Conservation (phyloP, 2,888 invertebrate species). For the Drosophila crucigera region DNA sequence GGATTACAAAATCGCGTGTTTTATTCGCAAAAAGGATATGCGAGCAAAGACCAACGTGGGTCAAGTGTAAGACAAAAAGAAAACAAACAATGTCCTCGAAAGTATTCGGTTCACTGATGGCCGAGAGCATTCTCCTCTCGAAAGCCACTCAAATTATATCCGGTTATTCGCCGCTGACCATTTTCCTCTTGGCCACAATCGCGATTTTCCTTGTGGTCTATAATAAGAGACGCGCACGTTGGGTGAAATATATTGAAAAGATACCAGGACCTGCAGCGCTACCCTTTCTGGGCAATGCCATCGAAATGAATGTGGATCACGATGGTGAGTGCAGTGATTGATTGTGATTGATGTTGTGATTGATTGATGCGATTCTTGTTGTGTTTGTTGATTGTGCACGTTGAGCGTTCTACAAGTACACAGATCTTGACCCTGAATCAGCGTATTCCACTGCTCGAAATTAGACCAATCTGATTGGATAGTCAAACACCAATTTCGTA, state of each 20-base stretch:
- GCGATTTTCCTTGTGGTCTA: slow-evolving; percentile 80
- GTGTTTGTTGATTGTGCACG: slow-evolving; percentile 6
- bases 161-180: slow-evolving; percentile 84
- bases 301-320: slow-evolving; percentile 87
- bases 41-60: slow-evolving; percentile 1
- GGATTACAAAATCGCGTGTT: slow-evolving; percentile 19
- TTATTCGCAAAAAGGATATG: slow-evolving; percentile 37
- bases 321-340: slow-evolving; percentile 85
- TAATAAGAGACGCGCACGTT: slow-evolving; percentile 83
- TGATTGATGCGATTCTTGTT: slow-evolving; percentile 2
- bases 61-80: slow-evolving; percentile 13
- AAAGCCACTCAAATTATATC: slow-evolving; percentile 78
- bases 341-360: background rate
- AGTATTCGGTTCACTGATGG: slow-evolving; percentile 77
- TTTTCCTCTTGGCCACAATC: slow-evolving; percentile 75
- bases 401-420: slow-evolving; percentile 18
- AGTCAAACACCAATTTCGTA: slow-evolving; percentile 39
- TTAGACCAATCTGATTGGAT: slow-evolving; percentile 53
- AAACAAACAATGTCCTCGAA: slow-evolving; percentile 75
- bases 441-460: slow-evolving; percentile 9
- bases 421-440: slow-evolving; percentile 66
- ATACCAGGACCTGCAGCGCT: slow-evolving; percentile 88
- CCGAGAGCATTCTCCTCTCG: slow-evolving; percentile 83
- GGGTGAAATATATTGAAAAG: slow-evolving; percentile 86
- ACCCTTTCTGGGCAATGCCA: slow-evolving; percentile 88